These are phyloP conservation scores for Hypsopygia costalis DNA, from an alignment of 2,888 invertebrate genomes.

Conservation along the genomic window DNA sequence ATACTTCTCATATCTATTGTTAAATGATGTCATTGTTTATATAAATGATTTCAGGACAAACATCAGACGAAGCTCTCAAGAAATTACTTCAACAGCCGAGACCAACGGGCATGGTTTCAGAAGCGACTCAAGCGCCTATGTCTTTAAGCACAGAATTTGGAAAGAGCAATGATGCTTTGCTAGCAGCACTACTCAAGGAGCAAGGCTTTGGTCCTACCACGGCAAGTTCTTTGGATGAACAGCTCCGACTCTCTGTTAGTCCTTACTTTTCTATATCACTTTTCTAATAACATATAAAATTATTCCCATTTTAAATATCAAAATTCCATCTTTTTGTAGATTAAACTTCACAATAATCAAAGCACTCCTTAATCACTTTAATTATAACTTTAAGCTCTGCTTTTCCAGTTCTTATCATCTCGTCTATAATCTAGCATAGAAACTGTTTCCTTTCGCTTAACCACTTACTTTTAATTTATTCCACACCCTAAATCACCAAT, in stretches of 20 bases:
- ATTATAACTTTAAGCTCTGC: not conserved
- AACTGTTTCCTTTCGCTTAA: too few relatives aligned
- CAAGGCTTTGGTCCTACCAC: constrained; percentile 87
- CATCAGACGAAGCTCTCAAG: constrained; percentile 66
- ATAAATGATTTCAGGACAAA: constrained; percentile 52
- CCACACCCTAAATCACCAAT: constrained; percentile 9
- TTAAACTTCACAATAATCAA: constrained; percentile 5
- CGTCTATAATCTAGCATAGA: too few relatives aligned
- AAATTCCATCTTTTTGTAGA: constrained; percentile 6
- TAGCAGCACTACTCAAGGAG: constrained; percentile 85
- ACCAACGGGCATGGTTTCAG: constrained; percentile 56
- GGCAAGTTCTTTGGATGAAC: constrained; percentile 81
- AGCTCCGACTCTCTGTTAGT: constrained; percentile 80
- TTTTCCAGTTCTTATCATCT: not conserved
- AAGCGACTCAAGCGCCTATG: constrained; percentile 63
- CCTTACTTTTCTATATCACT: constrained; percentile 30
- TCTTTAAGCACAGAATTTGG: constrained; percentile 78
- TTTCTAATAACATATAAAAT: constrained; percentile 16
- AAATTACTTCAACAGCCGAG: constrained; percentile 57
- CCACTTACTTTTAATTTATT: too few relatives aligned
- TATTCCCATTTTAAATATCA: constrained; percentile 16
- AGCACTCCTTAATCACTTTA: not conserved
- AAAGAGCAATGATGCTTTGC: constrained; percentile 84
- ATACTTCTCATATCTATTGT: too few relatives aligned
- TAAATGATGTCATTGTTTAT: too few relatives aligned